phyloP scores from a whole-genome alignment of 2,797 vertebrate genomes.

The Halcyon chelicuti region DNA sequence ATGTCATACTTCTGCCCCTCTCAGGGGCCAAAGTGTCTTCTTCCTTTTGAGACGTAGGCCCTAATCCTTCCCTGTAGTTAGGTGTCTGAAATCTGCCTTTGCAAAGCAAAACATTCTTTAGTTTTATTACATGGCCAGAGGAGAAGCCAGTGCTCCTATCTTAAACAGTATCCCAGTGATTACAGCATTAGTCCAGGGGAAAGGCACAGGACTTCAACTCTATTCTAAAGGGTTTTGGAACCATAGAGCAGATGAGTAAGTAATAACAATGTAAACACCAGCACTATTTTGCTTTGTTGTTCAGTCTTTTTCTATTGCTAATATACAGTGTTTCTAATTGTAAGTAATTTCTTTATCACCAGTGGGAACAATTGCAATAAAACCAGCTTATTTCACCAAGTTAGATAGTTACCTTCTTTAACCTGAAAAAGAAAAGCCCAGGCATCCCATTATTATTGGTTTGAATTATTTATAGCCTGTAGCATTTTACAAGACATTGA shows the following conservation, averaged over 20 bases:
- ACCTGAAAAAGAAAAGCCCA: constrained; percentile 5
- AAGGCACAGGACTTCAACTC: not conserved
- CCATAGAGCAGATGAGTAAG: not conserved
- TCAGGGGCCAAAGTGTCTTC: not conserved
- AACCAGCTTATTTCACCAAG: not conserved
- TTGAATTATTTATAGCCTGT: constrained; percentile 57
- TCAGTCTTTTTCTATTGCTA: not conserved
- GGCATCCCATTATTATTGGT: constrained; percentile 9
- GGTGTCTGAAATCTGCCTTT: not conserved
- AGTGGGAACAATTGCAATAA: not conserved
- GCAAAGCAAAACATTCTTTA: not conserved
- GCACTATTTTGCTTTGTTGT: not conserved
- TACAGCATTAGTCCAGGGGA: not conserved
- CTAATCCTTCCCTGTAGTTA: not conserved
- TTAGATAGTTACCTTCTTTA: not conserved
- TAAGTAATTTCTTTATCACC: not conserved
- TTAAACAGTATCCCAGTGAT: not conserved
- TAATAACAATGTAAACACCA: not conserved
- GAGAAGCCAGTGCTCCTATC: not conserved
- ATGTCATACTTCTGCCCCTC: not conserved
- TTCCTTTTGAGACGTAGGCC: not conserved
- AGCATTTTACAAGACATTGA: constrained; percentile 36
- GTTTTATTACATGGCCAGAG: not conserved
- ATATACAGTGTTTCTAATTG: not conserved
- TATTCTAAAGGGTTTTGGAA: not conserved